phyloP scores from a whole-genome alignment of 2,888 invertebrate species.

The Sinopyrophorus schimmeli region DNA sequence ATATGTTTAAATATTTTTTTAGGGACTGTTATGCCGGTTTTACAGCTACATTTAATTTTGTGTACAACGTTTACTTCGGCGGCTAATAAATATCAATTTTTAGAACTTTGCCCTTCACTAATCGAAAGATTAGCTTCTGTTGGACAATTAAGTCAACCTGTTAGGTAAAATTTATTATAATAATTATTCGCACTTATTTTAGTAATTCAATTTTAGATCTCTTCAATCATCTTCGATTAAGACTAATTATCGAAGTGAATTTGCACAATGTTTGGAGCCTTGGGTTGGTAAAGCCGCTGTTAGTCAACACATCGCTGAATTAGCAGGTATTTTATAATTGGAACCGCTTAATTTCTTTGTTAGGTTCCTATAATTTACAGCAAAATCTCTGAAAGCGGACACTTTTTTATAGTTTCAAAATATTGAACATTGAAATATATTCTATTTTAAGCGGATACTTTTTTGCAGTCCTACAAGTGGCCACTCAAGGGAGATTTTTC shows the following conservation, averaged over 20 bases:
- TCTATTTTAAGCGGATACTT: too few species aligned
- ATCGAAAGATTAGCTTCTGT: slow-evolving; percentile 68
- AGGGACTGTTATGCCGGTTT: slow-evolving; percentile 67
- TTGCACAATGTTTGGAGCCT: slow-evolving; percentile 65
- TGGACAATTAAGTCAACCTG: slow-evolving; percentile 65
- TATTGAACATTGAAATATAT: too few species aligned
- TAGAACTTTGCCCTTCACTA: slow-evolving; percentile 69
- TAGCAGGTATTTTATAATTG: slow-evolving; percentile 51
- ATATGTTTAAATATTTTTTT: slow-evolving; percentile 39
- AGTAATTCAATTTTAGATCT: slow-evolving; percentile 48
- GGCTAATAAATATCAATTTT: slow-evolving; percentile 74
- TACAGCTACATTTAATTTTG: slow-evolving; percentile 70
- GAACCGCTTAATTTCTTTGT: too few species aligned
- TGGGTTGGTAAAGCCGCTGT: slow-evolving; percentile 59
- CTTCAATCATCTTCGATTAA: slow-evolving; percentile 59
- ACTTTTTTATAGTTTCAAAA: too few species aligned
- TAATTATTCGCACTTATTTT: not conserved
- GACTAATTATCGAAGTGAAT: slow-evolving; percentile 67
- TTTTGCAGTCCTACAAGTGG: too few species aligned
- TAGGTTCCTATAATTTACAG: too few species aligned
- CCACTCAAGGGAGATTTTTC: too few species aligned
- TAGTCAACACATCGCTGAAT: slow-evolving; percentile 52
- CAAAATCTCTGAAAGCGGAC: too few species aligned
- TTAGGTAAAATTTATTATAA: slow-evolving; percentile 52
- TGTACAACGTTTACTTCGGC: slow-evolving; percentile 72